Evolutionary conservation across 2,113 vertebrate genomes (phyloP).

Genomic region (Pachyramphus minor): DNA sequence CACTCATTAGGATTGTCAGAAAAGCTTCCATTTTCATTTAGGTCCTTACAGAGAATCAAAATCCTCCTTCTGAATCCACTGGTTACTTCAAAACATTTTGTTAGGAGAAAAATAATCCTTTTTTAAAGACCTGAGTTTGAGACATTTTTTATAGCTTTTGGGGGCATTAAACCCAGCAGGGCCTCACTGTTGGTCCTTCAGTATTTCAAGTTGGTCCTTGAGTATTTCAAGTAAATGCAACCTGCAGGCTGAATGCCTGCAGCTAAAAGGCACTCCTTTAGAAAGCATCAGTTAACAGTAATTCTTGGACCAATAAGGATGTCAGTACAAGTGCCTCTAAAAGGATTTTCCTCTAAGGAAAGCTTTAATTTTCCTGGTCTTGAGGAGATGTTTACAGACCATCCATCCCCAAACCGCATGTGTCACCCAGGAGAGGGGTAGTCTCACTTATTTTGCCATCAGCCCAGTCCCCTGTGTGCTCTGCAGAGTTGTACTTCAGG

Average conservation of each 20-base stretch:
- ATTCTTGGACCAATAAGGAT: not conserved
- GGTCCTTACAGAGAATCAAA: not conserved
- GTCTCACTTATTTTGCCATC: not conserved
- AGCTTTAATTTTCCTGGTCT: not conserved
- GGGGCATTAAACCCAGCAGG: not conserved
- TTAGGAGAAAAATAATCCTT: not conserved
- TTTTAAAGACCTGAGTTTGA: not conserved
- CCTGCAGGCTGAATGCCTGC: not conserved
- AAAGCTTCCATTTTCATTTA: not conserved
- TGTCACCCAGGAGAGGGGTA: not conserved
- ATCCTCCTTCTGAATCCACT: not conserved
- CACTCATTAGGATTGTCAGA: not conserved
- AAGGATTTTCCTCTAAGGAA: not conserved
- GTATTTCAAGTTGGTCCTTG: too few species aligned
- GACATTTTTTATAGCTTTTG: not conserved
- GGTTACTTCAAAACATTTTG: not conserved
- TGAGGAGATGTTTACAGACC: not conserved
- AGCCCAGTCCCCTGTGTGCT: not conserved
- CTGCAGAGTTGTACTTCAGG: not conserved
- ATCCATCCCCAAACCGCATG: not conserved
- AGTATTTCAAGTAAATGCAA: not conserved
- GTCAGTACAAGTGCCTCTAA: not conserved
- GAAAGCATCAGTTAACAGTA: not conserved
- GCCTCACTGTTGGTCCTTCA: not conserved
- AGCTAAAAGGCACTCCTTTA: not conserved